Conservation (phyloP, 2,888 invertebrate species). For the Patella caerulea region DNA sequence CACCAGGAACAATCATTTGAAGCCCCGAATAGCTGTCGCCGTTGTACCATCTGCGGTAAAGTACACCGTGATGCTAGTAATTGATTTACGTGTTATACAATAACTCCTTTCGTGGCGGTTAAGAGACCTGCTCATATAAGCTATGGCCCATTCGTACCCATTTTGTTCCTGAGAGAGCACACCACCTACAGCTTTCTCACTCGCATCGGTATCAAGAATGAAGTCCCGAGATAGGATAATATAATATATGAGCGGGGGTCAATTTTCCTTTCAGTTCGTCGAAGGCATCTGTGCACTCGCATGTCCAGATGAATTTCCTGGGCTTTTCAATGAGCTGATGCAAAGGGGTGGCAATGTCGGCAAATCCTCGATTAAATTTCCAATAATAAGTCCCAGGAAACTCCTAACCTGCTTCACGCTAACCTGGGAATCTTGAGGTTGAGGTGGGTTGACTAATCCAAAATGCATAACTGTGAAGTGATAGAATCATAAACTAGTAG, state of each 20-base stretch:
- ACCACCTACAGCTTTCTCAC: slow-evolving; percentile 15
- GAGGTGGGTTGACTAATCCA: slow-evolving; percentile 41
- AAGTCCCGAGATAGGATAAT: slow-evolving; percentile 13
- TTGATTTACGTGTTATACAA: slow-evolving; percentile 14
- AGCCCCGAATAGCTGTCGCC: background rate
- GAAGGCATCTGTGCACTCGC: slow-evolving; percentile 19
- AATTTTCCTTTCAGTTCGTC: slow-evolving; percentile 18
- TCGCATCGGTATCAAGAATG: slow-evolving; percentile 23
- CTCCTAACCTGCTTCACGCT: slow-evolving; percentile 25
- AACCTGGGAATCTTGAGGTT: slow-evolving; percentile 23
- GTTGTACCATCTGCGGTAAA: background rate
- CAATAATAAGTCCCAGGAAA: slow-evolving; percentile 34
- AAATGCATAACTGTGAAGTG: slow-evolving; percentile 34
- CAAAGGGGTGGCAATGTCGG: slow-evolving; percentile 28
- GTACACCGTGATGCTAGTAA: slow-evolving; percentile 8
- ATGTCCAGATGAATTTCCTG: slow-evolving; percentile 13
- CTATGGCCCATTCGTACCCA: slow-evolving; percentile 9
- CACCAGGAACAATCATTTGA: background rate
- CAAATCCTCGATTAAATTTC: slow-evolving; percentile 30
- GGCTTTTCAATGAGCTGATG: slow-evolving; percentile 22
- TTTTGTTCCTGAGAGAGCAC: too few relatives aligned
- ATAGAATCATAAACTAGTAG: background rate
- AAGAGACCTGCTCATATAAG: slow-evolving; percentile 18
- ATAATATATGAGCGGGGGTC: slow-evolving; percentile 14
- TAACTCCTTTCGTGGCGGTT: slow-evolving; percentile 15